These are phyloP conservation scores for Tapirus indicus DNA, from an alignment of 2,797 vertebrate genomes.

Conservation along the genomic window DNA sequence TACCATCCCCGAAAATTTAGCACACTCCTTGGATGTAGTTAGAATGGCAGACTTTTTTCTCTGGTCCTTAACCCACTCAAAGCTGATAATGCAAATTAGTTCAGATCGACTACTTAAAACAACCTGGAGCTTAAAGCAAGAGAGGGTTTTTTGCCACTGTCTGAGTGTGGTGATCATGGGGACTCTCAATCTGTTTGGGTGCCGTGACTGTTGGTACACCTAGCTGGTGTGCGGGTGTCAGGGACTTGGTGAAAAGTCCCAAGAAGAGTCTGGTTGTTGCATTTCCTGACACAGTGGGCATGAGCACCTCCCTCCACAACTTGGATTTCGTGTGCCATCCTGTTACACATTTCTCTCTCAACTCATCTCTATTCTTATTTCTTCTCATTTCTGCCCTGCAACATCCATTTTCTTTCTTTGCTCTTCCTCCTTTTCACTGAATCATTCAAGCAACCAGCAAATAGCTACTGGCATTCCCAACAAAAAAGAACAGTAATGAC, in stretches of 20 bases:
- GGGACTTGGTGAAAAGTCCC: not conserved
- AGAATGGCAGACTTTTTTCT: slow-evolving; percentile 48
- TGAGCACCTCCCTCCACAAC: not conserved
- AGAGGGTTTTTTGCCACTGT: not conserved
- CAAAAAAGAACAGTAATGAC: not conserved
- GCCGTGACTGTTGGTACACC: not conserved
- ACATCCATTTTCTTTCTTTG: not conserved
- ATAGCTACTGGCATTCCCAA: not conserved
- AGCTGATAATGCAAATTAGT: slow-evolving; percentile 71
- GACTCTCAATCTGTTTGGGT: not conserved
- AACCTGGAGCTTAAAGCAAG: slow-evolving; percentile 3
- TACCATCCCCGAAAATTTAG: slow-evolving; percentile 55
- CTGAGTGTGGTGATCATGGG: not conserved
- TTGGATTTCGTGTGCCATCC: not conserved
- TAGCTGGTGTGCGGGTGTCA: not conserved
- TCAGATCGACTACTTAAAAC: slow-evolving; percentile 31
- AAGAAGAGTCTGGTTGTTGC: not conserved
- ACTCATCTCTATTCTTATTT: not conserved
- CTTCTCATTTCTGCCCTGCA: not conserved
- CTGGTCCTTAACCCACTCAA: slow-evolving; percentile 67
- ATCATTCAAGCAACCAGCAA: not conserved
- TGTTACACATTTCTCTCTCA: not conserved
- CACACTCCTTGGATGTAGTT: slow-evolving; percentile 33
- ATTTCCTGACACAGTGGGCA: not conserved
- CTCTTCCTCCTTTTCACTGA: not conserved